These are phyloP conservation scores for Harpalus rufipes DNA, from an alignment of 2,888 invertebrate genomes.

Conservation along the genomic window DNA sequence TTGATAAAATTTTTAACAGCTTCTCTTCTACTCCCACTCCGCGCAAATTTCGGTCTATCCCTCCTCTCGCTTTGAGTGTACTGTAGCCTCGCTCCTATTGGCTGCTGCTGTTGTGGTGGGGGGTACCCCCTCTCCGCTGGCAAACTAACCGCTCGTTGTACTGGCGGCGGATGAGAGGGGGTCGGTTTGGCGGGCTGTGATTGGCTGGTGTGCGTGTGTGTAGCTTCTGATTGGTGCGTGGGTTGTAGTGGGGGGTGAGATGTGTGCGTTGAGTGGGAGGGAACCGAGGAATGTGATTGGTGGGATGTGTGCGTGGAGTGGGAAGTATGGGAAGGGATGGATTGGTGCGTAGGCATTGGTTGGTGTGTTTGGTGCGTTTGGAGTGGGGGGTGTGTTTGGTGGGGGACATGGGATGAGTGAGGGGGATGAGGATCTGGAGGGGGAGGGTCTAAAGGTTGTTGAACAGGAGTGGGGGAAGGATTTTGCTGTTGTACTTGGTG, in stretches of 20 bases:
- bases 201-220: conserved; percentile 44
- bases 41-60: conserved; percentile 74
- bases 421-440: conserved; percentile 74
- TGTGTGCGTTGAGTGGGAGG: conserved; percentile 45
- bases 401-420: conserved; percentile 70
- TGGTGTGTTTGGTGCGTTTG: conserved; percentile 43
- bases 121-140: conserved; percentile 70
- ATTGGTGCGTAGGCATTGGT: conserved; percentile 1
- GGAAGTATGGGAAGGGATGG: too few relatives aligned
- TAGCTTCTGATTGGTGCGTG: not conserved
- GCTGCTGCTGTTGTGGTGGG: conserved; percentile 14
- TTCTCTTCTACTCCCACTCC: conserved; percentile 77
- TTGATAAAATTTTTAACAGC: conserved; percentile 83
- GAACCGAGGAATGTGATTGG: not conserved
- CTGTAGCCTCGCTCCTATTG: conserved; percentile 67
- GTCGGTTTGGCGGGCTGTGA: conserved; percentile 70
- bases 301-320: not conserved
- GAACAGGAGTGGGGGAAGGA: conserved; percentile 68
- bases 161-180: conserved; percentile 68
- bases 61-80: conserved; percentile 76
- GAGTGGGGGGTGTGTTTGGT: conserved; percentile 31
- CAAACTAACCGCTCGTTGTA: conserved; percentile 73
- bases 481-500: conserved; percentile 71
- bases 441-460: conserved; percentile 75
- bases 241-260: conserved; percentile 13